phyloP scores from a whole-genome alignment of 2,888 invertebrate species.

The Synanthedon formicaeformis region DNA sequence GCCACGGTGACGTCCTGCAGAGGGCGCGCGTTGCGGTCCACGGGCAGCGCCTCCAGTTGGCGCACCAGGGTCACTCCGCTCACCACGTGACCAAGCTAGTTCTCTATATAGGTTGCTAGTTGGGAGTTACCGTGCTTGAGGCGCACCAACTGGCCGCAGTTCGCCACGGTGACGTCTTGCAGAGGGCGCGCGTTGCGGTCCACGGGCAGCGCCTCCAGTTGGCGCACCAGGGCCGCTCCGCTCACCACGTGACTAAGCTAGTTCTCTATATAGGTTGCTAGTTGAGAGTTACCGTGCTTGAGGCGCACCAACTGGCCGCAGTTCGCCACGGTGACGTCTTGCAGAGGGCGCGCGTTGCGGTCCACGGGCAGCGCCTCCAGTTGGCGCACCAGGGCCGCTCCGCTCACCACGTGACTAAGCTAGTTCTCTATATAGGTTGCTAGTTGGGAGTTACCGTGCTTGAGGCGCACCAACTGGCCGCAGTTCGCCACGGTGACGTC shows the following conservation, averaged over 20 bases:
- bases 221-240: constrained; percentile 91
- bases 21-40: no score
- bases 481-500: constrained; percentile 91
- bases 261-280: no score
- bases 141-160: constrained; percentile 92
- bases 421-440: no score
- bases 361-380: constrained; percentile 78
- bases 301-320: constrained; percentile 93
- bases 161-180: constrained; percentile 88
- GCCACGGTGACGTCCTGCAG: constrained; percentile 78
- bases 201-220: constrained; percentile 90
- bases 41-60: constrained; percentile 83
- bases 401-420: constrained; percentile 76
- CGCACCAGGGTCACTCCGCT: constrained; percentile 22
- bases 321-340: constrained; percentile 83
- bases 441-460: constrained; percentile 24
- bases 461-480: constrained; percentile 89
- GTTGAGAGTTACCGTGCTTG: constrained; percentile 30
- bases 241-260: constrained; percentile 87
- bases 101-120: no score
- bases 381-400: constrained; percentile 54
- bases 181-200: constrained; percentile 92
- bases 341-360: no score
- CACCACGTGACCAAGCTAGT: constrained; percentile 76
- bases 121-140: constrained; percentile 54